Percentiles rank a stretch among this genome's conserved stretches.
phyloP scores from a whole-genome alignment of 2,888 invertebrate genomes.

The Aphidoletes aphidimyza region DNA sequence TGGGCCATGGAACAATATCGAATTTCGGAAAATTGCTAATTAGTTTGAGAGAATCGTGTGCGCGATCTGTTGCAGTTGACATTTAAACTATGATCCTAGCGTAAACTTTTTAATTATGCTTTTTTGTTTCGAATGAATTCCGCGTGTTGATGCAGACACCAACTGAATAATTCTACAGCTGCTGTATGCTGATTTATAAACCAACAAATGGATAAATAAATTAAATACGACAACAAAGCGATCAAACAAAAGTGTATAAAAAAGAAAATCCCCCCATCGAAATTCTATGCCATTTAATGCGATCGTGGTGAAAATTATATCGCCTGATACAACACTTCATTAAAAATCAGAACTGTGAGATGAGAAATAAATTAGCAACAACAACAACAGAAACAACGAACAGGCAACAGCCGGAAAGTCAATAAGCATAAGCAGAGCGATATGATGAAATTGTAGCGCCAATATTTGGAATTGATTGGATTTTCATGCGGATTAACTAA shows the following conservation, averaged over 20 bases:
- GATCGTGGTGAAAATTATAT: constrained; percentile 32
- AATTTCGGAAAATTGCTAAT: constrained; percentile 17
- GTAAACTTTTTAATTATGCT: constrained; percentile 13
- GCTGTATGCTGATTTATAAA: too few relatives aligned
- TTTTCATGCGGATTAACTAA: constrained; percentile 17
- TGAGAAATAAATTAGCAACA: neutral
- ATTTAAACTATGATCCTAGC: constrained; percentile 14
- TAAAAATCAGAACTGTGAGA: constrained; percentile 39
- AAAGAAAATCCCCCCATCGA: too few relatives aligned
- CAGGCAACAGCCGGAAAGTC: neutral
- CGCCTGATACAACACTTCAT: constrained; percentile 38
- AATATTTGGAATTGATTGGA: constrained; percentile 38
- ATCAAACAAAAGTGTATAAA: too few relatives aligned
- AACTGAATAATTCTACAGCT: too few relatives aligned
- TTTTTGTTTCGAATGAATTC: neutral
- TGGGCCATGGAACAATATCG: neutral
- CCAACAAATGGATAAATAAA: too few relatives aligned
- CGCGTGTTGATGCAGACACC: too few relatives aligned
- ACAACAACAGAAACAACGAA: neutral
- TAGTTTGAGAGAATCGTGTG: neutral
- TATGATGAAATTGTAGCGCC: neutral
- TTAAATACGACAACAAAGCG: too few relatives aligned
- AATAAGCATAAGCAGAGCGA: neutral
- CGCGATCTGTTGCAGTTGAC: neutral
- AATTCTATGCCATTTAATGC: constrained; percentile 15